Base-by-base conservation (phyloP, 2,113 vertebrate species). In the Panthera tigris region DNA sequence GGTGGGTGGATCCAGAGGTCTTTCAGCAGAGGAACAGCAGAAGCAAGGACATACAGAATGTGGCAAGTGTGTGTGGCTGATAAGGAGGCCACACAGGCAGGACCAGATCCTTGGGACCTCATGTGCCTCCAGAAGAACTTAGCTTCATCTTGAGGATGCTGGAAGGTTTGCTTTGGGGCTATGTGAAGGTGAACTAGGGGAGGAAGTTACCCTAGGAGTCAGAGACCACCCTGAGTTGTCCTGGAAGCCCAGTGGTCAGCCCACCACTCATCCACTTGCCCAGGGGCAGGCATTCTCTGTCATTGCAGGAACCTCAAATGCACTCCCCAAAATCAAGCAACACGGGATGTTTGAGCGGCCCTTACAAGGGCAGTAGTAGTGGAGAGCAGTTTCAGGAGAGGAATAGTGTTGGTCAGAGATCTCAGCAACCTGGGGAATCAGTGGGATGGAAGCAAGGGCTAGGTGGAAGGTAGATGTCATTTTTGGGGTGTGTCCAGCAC, bases 321-420 rank as follows among this genome's bases (percentile, higher is more conserved):
- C 2, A 55, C 11, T 23, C 19, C 7, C 27, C 18, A 29, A 52
- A 45, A 31, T 18, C 10, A 29, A 16, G 12, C 31, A 48, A 19
- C 48, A 13, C 39, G 41, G 74, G 45, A n/a, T 50, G 9, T 48
- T 25, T 9, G 73, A 36, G 36, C 45, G 11, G 3, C 74, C 11
- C 7, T 63, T 36, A 13, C 1, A 21, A 19, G 13, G 3, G 39
- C 2, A 0, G 80, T 14, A 18, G 73, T 29, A 0, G 1, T 52
- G 8, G 57, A 65, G 61, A 82, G 29, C 31, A 21, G 66, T 27
- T 86, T 69, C 33, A 21, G 3, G 61, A 86, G 57, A 55, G 41
- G 63, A 65, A 57, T 0, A 68, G 45, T 3, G 10, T 23, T 7
- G 11, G 39, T 8, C 29, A 68, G 39, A 82, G 52, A 33, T 36